Percentiles rank a stretch among this genome's conserved stretches.
Evolutionary conservation across 2,113 vertebrate genomes (phyloP).

Genomic region (Cottus gobio): DNA sequence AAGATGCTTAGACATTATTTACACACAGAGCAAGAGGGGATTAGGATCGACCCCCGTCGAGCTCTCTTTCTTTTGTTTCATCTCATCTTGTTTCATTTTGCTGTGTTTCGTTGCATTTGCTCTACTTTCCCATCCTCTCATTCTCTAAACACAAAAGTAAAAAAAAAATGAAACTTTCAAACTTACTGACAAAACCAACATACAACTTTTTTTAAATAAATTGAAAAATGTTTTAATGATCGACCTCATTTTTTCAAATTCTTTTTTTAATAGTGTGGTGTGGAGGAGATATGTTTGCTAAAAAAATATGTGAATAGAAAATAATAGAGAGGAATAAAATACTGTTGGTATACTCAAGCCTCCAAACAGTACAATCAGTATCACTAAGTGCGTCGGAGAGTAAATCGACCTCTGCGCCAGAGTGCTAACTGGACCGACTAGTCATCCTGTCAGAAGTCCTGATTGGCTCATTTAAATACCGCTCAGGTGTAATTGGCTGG

Average conservation of each 20-base stretch:
- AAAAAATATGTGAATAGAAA: background rate
- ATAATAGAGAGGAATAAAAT: background rate
- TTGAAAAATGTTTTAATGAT: background rate
- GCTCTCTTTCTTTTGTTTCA: slow-evolving; percentile 38
- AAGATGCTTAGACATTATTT: slow-evolving; percentile 89
- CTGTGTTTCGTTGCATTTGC: background rate
- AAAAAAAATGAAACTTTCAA: background rate
- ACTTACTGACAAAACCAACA: background rate
- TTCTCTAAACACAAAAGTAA: background rate
- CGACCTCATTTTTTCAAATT: background rate
- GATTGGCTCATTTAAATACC: slow-evolving; percentile 91
- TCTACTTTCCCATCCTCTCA: background rate
- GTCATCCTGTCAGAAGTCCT: slow-evolving; percentile 78
- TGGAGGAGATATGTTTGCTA: too few species aligned
- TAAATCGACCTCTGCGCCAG: slow-evolving; percentile 71
- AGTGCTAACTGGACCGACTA: slow-evolving; percentile 72
- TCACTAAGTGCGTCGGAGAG: slow-evolving; percentile 56
- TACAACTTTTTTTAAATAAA: background rate
- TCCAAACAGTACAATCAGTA: slow-evolving; percentile 33
- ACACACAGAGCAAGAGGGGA: slow-evolving; percentile 79
- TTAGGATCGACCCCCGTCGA: slow-evolving; percentile 48
- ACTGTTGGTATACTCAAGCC: background rate
- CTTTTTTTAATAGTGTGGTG: background rate
- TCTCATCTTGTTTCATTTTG: slow-evolving; percentile 37
- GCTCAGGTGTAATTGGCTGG: slow-evolving; percentile 89